phyloP scores from a whole-genome alignment of 2,888 invertebrate genomes.

The Nemoura dubitans region DNA sequence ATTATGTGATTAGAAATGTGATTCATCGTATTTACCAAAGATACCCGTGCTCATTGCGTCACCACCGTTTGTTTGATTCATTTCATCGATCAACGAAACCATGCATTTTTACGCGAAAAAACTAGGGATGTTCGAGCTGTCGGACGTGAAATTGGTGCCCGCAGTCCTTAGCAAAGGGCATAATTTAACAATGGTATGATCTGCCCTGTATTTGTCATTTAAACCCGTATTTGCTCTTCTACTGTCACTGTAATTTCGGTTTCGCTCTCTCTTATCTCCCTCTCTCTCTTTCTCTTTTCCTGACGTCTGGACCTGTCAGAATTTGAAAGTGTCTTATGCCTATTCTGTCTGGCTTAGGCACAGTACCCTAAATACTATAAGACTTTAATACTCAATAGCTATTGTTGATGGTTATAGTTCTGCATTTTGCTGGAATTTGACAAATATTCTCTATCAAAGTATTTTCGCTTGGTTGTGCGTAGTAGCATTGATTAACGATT shows the following conservation, averaged over 20 bases:
- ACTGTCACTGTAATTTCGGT: not conserved
- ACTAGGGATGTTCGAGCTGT: constrained; percentile 33
- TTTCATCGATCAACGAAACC: constrained; percentile 35
- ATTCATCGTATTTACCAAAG: not conserved
- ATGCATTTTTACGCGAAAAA: constrained; percentile 29
- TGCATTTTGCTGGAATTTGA: no score
- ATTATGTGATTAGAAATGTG: not conserved
- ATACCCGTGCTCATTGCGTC: not conserved
- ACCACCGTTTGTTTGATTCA: not conserved
- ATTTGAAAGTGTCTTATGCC: not conserved
- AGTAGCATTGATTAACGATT: no score
- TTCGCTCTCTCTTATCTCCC: not conserved
- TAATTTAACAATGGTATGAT: constrained; percentile 18
- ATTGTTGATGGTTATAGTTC: no score
- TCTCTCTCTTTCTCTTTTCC: not conserved
- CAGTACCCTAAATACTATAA: no score
- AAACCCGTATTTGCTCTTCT: not conserved
- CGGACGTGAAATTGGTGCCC: constrained; percentile 34
- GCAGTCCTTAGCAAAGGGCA: constrained; percentile 20
- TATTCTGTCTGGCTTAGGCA: not conserved
- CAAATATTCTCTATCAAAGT: no score
- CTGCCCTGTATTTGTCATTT: not conserved
- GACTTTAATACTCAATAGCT: no score
- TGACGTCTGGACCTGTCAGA: constrained; percentile 4
- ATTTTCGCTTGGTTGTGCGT: no score